Percentiles rank a stretch among this genome's conserved stretches.
phyloP scores from a whole-genome alignment of 1,140 invertebrate species.

The Ylistrum balloti region DNA sequence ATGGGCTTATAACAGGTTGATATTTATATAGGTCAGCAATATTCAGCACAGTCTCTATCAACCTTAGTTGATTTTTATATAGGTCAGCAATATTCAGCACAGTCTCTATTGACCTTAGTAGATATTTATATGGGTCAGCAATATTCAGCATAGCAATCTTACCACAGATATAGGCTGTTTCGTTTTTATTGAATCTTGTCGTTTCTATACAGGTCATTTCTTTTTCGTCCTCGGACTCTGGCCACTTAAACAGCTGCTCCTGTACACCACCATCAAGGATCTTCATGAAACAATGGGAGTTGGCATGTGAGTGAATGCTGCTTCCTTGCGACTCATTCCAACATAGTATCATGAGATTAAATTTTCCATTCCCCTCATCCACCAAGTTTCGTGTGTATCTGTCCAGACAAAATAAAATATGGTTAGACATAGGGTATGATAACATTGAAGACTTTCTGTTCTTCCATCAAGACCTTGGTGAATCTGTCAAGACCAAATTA shows the following conservation, averaged over 20 bases:
- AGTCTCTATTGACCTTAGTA: too few species aligned
- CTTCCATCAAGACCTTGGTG: too few species aligned
- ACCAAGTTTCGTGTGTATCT: slow-evolving; percentile 81
- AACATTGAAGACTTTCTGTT: too few species aligned
- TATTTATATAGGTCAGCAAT: too few species aligned
- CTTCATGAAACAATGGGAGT: slow-evolving; percentile 99
- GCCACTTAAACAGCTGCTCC: slow-evolving; percentile 90
- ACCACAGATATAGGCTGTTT: slow-evolving; percentile 98
- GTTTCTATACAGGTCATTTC: slow-evolving; percentile 86
- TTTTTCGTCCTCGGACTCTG: slow-evolving; percentile 79
- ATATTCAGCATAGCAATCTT: slow-evolving; percentile 69
- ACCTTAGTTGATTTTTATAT: too few species aligned
- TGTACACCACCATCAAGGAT: slow-evolving; percentile 85
- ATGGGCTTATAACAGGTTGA: too few species aligned
- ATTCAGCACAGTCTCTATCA: too few species aligned
- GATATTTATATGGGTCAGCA: too few species aligned
- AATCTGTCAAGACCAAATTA: not conserved
- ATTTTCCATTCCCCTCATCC: slow-evolving; percentile 91
- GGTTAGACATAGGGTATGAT: too few species aligned
- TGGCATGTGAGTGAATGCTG: slow-evolving; percentile 97
- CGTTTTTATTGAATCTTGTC: slow-evolving; percentile 87
- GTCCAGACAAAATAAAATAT: slow-evolving; percentile 48
- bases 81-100: too few species aligned
- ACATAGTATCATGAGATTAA: slow-evolving; percentile 98
- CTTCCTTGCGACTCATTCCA: slow-evolving; percentile 98